Base-by-base conservation (phyloP, 2,113 vertebrate species). In the Neomonachus schauinslandi region DNA sequence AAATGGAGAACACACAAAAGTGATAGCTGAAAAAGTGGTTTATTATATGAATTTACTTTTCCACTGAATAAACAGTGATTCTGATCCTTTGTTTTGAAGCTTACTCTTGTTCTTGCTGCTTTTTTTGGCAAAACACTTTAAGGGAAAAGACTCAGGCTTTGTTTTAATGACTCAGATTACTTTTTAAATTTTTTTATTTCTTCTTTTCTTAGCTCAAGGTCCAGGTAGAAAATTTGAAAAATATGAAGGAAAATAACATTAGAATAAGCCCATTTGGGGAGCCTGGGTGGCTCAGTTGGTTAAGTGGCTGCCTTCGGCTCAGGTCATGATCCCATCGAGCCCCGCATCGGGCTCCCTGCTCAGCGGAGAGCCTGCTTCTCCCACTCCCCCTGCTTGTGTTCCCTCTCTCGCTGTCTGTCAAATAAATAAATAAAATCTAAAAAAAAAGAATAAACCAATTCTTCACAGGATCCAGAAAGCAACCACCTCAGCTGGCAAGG, bases 121-220 rank as follows among this genome's bases (percentile, higher is more conserved):
- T 51, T 84, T 84, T 86, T 87, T 79, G 11, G 91, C 83, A 2
- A 51, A 76, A 42, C 2, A 24, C 26, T 81, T 86, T 59, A 79
- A 59, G 61, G 42, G 55, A 79, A 72, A 89, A 74, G 16, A 14
- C 36, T 57, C 55, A 7, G 42, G 39, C 26, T 90, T 77, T 95
- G 67, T 92, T 96, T 83, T 39, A 77, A 10, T 92, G 76, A 86
- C 21, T 94, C 46, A 87, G 80, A 51, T 92, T 82, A 59, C 10
- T 46, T 74, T 86, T 31, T 59, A 79, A 59, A 79, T 4, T 5
- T 39, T 85, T 31, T 51, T 51, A 33, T 87, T 77, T 91, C 46
- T 55, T 91, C 26, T 61, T 93, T 88, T 74, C 83, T 89, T 55
- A 55, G 71, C 80, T 74, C 14, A 81, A 71, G 53, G 71, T 74